Evolutionary conservation across 2,888 invertebrate species (phyloP), one percentile per base, ranked within the genome.

Genomic region (Fabriciana adippe): DNA sequence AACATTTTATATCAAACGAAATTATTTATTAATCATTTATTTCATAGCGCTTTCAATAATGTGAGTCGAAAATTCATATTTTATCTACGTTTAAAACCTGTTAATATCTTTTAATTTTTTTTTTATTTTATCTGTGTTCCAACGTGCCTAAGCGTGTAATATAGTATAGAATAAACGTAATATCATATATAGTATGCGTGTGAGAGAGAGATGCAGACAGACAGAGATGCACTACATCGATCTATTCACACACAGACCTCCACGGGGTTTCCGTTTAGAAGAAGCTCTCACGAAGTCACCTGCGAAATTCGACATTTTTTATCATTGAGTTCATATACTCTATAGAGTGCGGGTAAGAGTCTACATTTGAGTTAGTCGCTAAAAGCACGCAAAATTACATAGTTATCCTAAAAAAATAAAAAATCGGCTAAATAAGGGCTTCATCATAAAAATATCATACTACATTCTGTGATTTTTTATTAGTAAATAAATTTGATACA

Each of bases 251-350:
- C 89, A 92, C 91, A 89, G 89, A 91, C 92, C 92, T 91, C 86
- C 75, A 76, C 78, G 77, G 73, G 80, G 83, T 81, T 86, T 87
- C 85, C 88, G 80, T 84, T 87, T 88, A 83, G 88, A 85, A 76
- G 88, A 84, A 72, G 88, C 87, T 79, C 86, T 92, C 91, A 91
- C 89, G 92, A 90, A 92, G 91, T 92, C 92, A 92, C 92, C 92
- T 92, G 91, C 83, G 91, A 90, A 88, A 91, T 87, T 85, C 81
- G 84, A 79, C 83, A 82, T 80, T 81, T 79, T 82, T 78, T 83
- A 50, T 50, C 18, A 41, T 61, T 53, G 50, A 61, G 61, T 51
- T 53, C 61, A 51, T 61, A 61, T 61, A 18, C 18, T 15, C 61
- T 61, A 61, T n/a, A 53, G 51, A 53, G 41, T 41, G 18, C 21